Evolutionary conservation across 2,888 invertebrate genomes (phyloP), one percentile per base, ranked within the genome.

Genomic region (Oithona nana): DNA sequence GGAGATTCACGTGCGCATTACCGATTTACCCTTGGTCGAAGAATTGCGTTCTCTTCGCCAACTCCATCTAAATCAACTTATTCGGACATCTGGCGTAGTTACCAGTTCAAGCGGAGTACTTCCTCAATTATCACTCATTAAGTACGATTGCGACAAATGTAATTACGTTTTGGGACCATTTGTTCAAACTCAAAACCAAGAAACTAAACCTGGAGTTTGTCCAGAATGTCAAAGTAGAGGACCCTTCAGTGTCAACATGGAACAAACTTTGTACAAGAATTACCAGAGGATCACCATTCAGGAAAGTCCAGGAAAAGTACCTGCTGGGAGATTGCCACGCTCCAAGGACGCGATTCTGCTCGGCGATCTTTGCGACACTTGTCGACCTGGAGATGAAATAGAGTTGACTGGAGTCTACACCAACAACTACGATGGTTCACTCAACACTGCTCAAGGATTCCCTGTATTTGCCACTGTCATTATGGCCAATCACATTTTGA

Each of bases 381-480:
- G 94, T 75, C 97, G 97, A 73, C 98, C 98, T 0, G 98, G 98
- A 0, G 98, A 98, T 72, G 98, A 99, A 75, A 83, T 99, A 28
- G 97, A 90, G 69, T 76, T 90, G 1, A 89, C 89, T 0, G 71
- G 95, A 2, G 83, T 95, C 61, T 98, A 98, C 71, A 93, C 93
- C 1, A 95, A 97, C 72, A 95, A 86, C 72, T 99, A 97, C 71
- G 97, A 98, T 71, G 94, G 95, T 0, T 92, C 95, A 0, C 77
- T 98, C 24, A 98, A 99, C 72, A 88, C 88, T 28, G 88, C 88
- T 69, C 66, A 68, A 68, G 80, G 98, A 2, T 99, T 99, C 73
- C 98, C 98, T 0, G 94, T 98, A 0, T 98, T 98, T 75, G 88
- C 94, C 1, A 99, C 98, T 0, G 88, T 97, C 1, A 88, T 98